These are phyloP conservation scores for Hexactinellida sp. DNA, from an alignment of 37 sponge, comb jelly and placozoan genomes.

Conservation along the genomic window DNA sequence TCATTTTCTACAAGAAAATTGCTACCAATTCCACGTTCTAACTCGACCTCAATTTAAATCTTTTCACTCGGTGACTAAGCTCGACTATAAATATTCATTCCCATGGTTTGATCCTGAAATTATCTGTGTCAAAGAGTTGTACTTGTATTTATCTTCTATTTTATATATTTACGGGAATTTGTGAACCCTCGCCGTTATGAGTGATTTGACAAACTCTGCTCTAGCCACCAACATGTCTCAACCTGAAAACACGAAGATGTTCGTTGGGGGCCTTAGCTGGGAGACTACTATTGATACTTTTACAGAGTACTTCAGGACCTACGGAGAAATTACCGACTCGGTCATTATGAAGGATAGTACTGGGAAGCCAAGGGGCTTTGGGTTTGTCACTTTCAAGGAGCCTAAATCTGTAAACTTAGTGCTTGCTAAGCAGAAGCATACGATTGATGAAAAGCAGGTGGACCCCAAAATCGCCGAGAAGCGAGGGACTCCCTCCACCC, in stretches of 20 bases:
- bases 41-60: slow-evolving; percentile 9
- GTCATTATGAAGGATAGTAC: slow-evolving; percentile 39
- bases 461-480: slow-evolving; percentile 13
- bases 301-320: slow-evolving; percentile 33
- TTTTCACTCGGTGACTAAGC: not conserved
- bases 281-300: slow-evolving; percentile 36
- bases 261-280: slow-evolving; percentile 56
- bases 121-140: not conserved
- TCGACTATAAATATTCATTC: not conserved
- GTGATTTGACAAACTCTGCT: not conserved
- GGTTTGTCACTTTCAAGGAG: slow-evolving; percentile 49
- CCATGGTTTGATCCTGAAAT: not conserved
- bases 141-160: not conserved
- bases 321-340: slow-evolving; percentile 41
- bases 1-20: not conserved
- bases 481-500: not conserved
- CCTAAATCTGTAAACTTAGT: slow-evolving; percentile 20
- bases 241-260: slow-evolving; percentile 34
- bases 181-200: not conserved
- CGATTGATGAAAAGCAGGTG: slow-evolving; percentile 1
- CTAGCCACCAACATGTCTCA: slow-evolving; percentile 7
- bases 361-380: slow-evolving; percentile 46
- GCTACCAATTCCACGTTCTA: not conserved
- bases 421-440: not conserved
- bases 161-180: not conserved